Base-by-base conservation (phyloP, 2,797 vertebrate genomes). In the Crypturellus tataupa region DNA sequence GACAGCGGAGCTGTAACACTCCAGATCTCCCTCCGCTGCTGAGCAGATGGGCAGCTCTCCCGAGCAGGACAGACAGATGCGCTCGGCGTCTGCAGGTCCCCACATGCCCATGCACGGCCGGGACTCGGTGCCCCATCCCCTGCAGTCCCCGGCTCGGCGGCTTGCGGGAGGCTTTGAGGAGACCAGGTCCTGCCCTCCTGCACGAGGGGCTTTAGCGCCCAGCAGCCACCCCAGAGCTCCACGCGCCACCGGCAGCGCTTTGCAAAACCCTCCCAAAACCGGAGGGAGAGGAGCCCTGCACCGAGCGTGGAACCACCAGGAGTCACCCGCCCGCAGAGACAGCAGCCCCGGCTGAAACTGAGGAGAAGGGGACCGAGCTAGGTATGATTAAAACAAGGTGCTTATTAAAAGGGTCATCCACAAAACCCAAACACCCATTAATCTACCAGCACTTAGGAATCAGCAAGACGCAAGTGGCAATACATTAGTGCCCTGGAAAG, bases 311-410 rank as follows among this genome's bases (percentile, higher is more conserved):
- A 44, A 37, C 11, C 29, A 37, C 13, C 13, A 29, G 21, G 37
- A 39, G 25, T 0, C 29, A 25, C 20, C 37, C 4, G 0, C 33
- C 9, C 44, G 51, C 4, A 6, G 42, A 31, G 46, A 39, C 35
- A 53, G 31, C n/a, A 72, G 35, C 18, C 14, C 37, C 4, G 21
- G 23, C 7, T 53, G 20, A 35, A 31, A 25, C 35, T 39, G 27
- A 6, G 1, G 9, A 60, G 51, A 39, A 49, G 29, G 55, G 59
- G 59, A 58, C 5, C 23, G 39, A 46, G 24, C 29, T 8, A 39
- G 27, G 39, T 46, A 3, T 20, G 33, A 70, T 63, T 40, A 76
- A 62, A 80, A 3, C 40, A 44, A 40, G n/a, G 25, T 31, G 59
- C 46, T 70, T 33, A 65, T 51, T 65, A 29, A 70, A 58, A 46